phyloP scores from a whole-genome alignment of 2,888 invertebrate genomes.

The Euzophera pinguis region DNA sequence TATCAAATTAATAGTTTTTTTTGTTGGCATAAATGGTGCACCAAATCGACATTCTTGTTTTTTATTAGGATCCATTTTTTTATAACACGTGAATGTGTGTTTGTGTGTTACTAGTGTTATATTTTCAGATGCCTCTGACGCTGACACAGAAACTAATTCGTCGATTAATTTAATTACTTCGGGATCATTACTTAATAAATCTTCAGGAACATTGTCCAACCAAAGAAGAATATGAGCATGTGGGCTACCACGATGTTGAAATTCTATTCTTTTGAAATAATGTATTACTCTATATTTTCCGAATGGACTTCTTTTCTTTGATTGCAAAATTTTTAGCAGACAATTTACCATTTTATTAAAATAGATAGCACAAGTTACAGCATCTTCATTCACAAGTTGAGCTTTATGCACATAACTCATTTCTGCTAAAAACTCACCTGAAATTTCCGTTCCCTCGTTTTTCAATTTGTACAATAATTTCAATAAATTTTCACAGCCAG shows the following conservation, averaged over 20 bases:
- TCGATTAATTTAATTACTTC: background rate
- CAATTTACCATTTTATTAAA: conserved; percentile 36
- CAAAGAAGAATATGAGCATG: conserved; percentile 51
- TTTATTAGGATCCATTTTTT: conserved; percentile 33
- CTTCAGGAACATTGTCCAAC: conserved; percentile 41
- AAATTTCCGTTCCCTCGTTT: conserved; percentile 13
- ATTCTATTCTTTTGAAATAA: conserved; percentile 46
- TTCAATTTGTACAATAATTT: conserved; percentile 39
- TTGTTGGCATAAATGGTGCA: conserved; percentile 40
- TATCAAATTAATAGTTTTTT: conserved; percentile 32
- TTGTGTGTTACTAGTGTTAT: conserved; percentile 23
- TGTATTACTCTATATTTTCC: conserved; percentile 33
- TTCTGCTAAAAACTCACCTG: too few relatives aligned
- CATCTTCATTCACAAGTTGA: background rate
- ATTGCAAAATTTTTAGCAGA: conserved; percentile 29
- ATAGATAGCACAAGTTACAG: conserved; percentile 27
- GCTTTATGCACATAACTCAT: too few relatives aligned
- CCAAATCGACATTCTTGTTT: conserved; percentile 39
- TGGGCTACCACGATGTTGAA: conserved; percentile 49
- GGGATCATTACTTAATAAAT: background rate
- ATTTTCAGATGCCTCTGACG: background rate
- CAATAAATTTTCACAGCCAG: conserved; percentile 39
- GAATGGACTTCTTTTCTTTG: conserved; percentile 36
- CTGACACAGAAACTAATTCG: background rate
- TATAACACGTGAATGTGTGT: conserved; percentile 34